Conservation (phyloP, 2,888 invertebrate genomes). For the Lobophora halterata region DNA sequence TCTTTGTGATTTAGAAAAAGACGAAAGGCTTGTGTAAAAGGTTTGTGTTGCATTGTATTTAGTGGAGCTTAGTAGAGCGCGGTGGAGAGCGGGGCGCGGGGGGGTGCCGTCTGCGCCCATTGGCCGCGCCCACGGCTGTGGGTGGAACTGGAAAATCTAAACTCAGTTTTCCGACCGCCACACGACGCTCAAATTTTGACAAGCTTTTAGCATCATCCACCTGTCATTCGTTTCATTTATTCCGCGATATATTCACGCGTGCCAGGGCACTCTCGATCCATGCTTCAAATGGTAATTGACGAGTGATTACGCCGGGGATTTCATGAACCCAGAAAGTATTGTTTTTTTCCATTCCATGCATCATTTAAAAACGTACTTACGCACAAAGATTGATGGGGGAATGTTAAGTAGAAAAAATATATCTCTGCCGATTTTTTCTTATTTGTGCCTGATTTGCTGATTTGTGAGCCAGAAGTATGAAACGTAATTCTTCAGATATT, state of each 20-base stretch:
- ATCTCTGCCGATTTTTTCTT: neutral
- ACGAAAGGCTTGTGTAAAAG: conserved; percentile 30
- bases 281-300: conserved; percentile 45
- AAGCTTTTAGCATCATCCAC: conserved; percentile 73
- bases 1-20: conserved; percentile 30
- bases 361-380: conserved; percentile 13
- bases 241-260: conserved; percentile 40
- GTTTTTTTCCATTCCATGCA: conserved; percentile 14
- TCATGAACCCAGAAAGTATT: conserved; percentile 33
- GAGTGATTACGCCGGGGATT: conserved; percentile 57
- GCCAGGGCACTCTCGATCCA: conserved; percentile 37
- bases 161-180: conserved; percentile 64
- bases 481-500: too few relatives aligned
- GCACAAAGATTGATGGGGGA: conserved; percentile 18
- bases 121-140: conserved; percentile 69
- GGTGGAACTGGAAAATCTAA: conserved; percentile 67
- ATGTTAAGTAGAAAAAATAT: neutral
- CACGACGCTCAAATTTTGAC: conserved; percentile 54
- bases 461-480: too few relatives aligned
- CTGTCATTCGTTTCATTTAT: conserved; percentile 60
- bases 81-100: conserved; percentile 43
- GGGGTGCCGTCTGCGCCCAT: conserved; percentile 56
- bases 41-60: conserved; percentile 42
- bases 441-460: too few relatives aligned
- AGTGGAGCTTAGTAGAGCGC: conserved; percentile 46